Percentiles rank a stretch among this genome's conserved stretches.
Evolutionary conservation across 2,888 invertebrate species (phyloP).

Genomic region (Dryobotodes eremita): DNA sequence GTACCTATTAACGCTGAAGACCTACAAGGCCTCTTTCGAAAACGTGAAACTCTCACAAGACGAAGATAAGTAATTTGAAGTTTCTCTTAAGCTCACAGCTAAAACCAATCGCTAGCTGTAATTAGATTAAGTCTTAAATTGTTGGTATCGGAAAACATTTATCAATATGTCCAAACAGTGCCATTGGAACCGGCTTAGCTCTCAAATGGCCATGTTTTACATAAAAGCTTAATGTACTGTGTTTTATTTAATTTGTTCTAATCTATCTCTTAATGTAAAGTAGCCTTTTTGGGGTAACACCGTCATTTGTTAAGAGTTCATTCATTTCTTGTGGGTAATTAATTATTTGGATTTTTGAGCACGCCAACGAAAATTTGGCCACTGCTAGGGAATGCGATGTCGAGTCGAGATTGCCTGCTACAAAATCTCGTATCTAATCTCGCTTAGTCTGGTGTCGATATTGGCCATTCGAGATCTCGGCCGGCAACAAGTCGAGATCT

Average conservation of each 20-base stretch:
- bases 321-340: slow-evolving; percentile 2
- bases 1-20: too few species aligned
- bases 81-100: neutral
- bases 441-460: neutral
- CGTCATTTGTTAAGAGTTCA: slow-evolving; percentile 51
- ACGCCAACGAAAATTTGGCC: too few species aligned
- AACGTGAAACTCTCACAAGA: neutral
- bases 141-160: slow-evolving; percentile 51
- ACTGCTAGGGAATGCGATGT: neutral
- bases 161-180: slow-evolving; percentile 60
- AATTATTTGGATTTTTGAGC: neutral
- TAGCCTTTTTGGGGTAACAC: slow-evolving; percentile 52
- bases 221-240: slow-evolving; percentile 80
- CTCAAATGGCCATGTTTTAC: slow-evolving; percentile 74
- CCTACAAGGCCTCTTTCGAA: too few species aligned
- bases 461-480: neutral
- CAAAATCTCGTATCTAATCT: neutral
- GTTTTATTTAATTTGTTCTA: slow-evolving; percentile 61
- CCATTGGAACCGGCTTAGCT: slow-evolving; percentile 68
- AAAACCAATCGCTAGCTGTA: slow-evolving; percentile 35
- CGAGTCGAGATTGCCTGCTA: neutral
- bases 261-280: slow-evolving; percentile 61
- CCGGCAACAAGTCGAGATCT: too few species aligned
- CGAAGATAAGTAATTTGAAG: slow-evolving; percentile 4
- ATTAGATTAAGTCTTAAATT: slow-evolving; percentile 67